Evolutionary conservation across 2,797 vertebrate genomes (phyloP).

Genomic region (Gouania willdenowi): DNA sequence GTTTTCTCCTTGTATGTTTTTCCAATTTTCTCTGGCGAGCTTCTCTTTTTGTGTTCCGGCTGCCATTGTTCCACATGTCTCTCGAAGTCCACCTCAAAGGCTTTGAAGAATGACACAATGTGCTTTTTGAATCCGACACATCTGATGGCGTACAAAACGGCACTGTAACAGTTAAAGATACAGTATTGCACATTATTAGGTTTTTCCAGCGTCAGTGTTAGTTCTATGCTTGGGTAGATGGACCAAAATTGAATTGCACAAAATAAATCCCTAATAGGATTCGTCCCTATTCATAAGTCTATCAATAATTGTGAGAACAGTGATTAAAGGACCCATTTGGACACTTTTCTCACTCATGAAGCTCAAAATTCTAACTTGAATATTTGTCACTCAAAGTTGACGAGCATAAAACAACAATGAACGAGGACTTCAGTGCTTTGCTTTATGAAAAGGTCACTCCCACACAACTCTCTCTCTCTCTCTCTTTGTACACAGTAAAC

Average conservation of each 20-base stretch:
- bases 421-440: constrained; percentile 55
- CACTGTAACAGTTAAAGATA: constrained; percentile 7
- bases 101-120: constrained; percentile 36
- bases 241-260: not conserved
- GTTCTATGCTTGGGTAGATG: not conserved
- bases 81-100: constrained; percentile 15
- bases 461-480: constrained; percentile 52
- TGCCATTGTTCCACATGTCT: constrained; percentile 31
- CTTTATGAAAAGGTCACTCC: constrained; percentile 67
- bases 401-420: constrained; percentile 62
- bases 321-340: no score
- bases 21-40: not conserved
- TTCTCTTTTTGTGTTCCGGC: constrained; percentile 19
- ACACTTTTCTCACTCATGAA: no score
- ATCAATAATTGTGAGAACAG: no score
- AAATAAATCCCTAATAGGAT: not conserved
- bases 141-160: constrained; percentile 11
- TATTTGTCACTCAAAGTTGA: constrained; percentile 58
- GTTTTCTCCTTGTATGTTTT: constrained; percentile 39
- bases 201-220: constrained; percentile 3
- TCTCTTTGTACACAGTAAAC: constrained; percentile 38
- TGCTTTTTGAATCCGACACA: constrained; percentile 28
- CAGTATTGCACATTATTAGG: not conserved
- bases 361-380: constrained; percentile 22
- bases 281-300: not conserved